Evolutionary conservation across 2,113 vertebrate species (phyloP).

Genomic region (Aythya baeri): DNA sequence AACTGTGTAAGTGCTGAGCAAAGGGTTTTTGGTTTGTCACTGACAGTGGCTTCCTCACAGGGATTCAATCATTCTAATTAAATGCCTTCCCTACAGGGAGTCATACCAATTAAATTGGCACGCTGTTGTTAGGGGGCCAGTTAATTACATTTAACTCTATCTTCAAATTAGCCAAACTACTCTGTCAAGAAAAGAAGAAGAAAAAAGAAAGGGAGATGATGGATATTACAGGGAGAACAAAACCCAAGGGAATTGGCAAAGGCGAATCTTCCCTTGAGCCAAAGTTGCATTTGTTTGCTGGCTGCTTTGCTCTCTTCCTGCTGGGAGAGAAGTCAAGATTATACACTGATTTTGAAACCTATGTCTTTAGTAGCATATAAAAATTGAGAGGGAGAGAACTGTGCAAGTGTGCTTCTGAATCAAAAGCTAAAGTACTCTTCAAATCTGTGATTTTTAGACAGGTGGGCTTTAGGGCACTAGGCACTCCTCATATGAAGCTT

Average conservation of each 20-base stretch:
- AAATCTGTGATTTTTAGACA: background rate
- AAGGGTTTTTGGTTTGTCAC: background rate
- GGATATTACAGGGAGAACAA: slow-evolving; percentile 27
- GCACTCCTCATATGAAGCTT: background rate
- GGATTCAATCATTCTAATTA: slow-evolving; percentile 70
- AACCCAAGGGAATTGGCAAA: slow-evolving; percentile 27
- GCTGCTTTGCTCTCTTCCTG: slow-evolving; percentile 37
- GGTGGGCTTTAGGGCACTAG: background rate
- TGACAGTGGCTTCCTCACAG: slow-evolving; percentile 23
- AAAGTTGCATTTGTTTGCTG: slow-evolving; percentile 39
- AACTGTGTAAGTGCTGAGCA: slow-evolving; percentile 1
- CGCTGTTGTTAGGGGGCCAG: slow-evolving; percentile 45
- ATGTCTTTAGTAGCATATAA: background rate
- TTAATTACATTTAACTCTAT: slow-evolving; percentile 75
- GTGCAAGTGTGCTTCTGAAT: background rate
- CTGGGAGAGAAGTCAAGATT: slow-evolving; percentile 43
- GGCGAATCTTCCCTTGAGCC: background rate
- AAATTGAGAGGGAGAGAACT: background rate
- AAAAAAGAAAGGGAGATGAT: background rate
- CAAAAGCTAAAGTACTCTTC: background rate
- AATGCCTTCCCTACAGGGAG: slow-evolving; percentile 61
- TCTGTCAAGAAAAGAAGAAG: slow-evolving; percentile 43
- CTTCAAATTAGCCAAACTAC: slow-evolving; percentile 62
- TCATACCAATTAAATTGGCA: slow-evolving; percentile 64
- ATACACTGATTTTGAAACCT: slow-evolving; percentile 6